Base-by-base conservation (phyloP, 1,140 invertebrate genomes). In the Eumaeus atala region DNA sequence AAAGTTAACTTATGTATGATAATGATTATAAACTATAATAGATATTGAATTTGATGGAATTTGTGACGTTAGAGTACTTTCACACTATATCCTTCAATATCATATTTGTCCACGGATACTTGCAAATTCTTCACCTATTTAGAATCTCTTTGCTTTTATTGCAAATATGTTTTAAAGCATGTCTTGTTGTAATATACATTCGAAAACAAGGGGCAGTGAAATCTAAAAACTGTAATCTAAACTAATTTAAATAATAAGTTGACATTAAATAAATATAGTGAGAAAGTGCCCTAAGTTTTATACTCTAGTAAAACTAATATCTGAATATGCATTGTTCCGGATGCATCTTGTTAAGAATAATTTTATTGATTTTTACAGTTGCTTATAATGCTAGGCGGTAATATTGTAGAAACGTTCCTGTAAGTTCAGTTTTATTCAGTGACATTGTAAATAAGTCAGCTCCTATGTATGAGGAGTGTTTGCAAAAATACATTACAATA, bases 1-100 rank as follows among this genome's bases (percentile, higher is more conserved):
- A 67, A 64, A 54, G 64, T 62, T 63, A 34, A 28, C 21, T 28
- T 28, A 61, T 56, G 52, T 56, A 48, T 36, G n/a, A n/a, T n/a
- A 50, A 54, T 62, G 59, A 52, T 70, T 65, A 61, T 42, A 52
- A 40, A 3, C 21, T 44, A 44, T 44, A 44, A 16, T 16, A 44
- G 14, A 16, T 9, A 44, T 9, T 44, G 14, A 44, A 44, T 28
- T 28, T 28, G 21, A 28, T 14, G 40, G 12, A 44, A 16, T 44
- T 44, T 9, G 40, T 9, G 12, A 9, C 16, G 7, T 16, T 18
- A 44, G 40, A 44, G 40, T 44, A 44, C 40, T 44, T 44, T 44
- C 40, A 12, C 40, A 44, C 40, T 44, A 6, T 44, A 5, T 44
- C 7, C 16, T 44, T 44, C 7, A 14, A 16, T n/a, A 3, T 14